Evolutionary conservation across 1,140 invertebrate species (phyloP).

Genomic region (Harlomillsia oculata): DNA sequence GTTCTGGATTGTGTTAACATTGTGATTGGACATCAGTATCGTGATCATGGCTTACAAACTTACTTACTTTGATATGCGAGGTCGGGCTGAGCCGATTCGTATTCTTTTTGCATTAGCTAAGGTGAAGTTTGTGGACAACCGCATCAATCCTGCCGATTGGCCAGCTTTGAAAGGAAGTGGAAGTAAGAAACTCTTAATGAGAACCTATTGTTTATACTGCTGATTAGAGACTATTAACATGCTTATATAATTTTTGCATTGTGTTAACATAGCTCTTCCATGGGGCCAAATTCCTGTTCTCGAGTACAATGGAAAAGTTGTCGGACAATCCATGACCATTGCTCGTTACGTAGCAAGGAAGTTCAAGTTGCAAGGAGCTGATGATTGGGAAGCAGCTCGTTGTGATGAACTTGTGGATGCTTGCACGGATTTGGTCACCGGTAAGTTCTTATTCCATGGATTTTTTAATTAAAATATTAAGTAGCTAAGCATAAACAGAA

Average conservation of each 20-base stretch:
- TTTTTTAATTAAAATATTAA: background rate
- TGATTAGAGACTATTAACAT: background rate
- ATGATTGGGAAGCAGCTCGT: slow-evolving; percentile 50
- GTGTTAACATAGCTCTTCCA: slow-evolving; percentile 42
- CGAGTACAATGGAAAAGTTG: slow-evolving; percentile 54
- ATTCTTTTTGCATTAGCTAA: slow-evolving; percentile 44
- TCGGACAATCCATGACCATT: slow-evolving; percentile 60
- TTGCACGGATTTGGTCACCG: slow-evolving; percentile 45
- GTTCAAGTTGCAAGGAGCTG: slow-evolving; percentile 45
- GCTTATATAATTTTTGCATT: background rate
- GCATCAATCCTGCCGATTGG: slow-evolving; percentile 40
- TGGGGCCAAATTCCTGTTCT: slow-evolving; percentile 65
- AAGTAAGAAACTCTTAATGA: slow-evolving; percentile 16
- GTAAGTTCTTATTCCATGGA: too few species aligned
- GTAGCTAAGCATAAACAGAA: too few species aligned
- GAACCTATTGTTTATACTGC: background rate
- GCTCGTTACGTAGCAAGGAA: slow-evolving; percentile 43
- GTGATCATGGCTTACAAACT: slow-evolving; percentile 40
- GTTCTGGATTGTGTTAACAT: too few species aligned
- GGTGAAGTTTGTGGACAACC: slow-evolving; percentile 44
- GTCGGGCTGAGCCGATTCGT: slow-evolving; percentile 46
- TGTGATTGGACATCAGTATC: too few species aligned
- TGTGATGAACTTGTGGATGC: slow-evolving; percentile 55
- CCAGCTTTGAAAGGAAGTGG: slow-evolving; percentile 42
- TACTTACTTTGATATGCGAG: slow-evolving; percentile 45